Percentiles rank a stretch among this genome's conserved stretches.
Conservation (phyloP, 1,140 invertebrate genomes). For the Drosophila pseudoananassae region DNA sequence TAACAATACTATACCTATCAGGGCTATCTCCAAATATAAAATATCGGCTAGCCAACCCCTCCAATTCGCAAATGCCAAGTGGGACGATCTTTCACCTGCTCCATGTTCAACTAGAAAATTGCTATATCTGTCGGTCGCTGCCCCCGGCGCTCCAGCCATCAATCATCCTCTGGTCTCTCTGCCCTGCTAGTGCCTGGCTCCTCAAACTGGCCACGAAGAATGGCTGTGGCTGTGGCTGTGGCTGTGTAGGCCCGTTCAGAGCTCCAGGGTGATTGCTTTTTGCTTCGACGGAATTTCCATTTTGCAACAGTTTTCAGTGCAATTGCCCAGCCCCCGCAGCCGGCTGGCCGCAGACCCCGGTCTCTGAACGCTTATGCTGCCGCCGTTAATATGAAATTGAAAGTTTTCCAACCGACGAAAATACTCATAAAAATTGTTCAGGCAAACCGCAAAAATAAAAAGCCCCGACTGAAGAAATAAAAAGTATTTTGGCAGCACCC, state of each 20-base stretch:
- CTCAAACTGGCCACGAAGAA: constrained; percentile 14
- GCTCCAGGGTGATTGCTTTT: constrained; percentile 65
- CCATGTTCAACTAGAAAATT: constrained; percentile 13
- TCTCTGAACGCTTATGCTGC: constrained; percentile 48
- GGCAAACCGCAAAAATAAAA: constrained; percentile 51
- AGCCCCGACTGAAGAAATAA: constrained; percentile 24
- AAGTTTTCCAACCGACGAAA: constrained; percentile 75
- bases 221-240: neutral
- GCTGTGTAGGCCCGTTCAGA: constrained; percentile 17
- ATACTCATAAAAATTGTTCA: constrained; percentile 79
- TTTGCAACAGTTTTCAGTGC: constrained; percentile 71
- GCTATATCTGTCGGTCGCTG: constrained; percentile 6
- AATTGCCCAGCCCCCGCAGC: constrained; percentile 22
- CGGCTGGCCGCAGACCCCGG: neutral
- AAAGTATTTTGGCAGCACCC: constrained; percentile 64
- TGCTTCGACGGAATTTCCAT: constrained; percentile 72
- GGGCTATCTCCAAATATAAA: neutral
- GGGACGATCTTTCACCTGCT: constrained; percentile 8
- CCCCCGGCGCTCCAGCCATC: constrained; percentile 15
- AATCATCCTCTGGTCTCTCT: neutral
- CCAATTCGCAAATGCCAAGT: neutral
- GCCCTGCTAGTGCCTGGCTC: neutral
- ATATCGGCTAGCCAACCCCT: neutral
- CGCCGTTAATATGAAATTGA: constrained; percentile 77
- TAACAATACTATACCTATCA: too few species aligned